Conservation (phyloP, 1,140 invertebrate genomes). For the Drosophila paulistorum region DNA sequence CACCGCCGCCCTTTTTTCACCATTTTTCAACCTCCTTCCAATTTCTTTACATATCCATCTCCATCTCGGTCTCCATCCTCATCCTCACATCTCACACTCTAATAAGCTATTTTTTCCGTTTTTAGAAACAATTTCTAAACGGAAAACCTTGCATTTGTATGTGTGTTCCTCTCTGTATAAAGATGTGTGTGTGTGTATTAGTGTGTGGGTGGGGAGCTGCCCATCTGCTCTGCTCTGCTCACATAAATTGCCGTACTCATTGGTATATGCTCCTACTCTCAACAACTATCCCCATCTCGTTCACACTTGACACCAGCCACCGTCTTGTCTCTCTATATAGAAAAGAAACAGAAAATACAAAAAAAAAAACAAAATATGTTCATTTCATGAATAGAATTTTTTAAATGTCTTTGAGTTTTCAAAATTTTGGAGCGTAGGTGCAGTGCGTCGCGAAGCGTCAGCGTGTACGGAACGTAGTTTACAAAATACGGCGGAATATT, state of each 20-base stretch:
- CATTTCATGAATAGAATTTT: conserved; percentile 74
- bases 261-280: conserved; percentile 43
- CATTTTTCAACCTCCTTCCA: not conserved
- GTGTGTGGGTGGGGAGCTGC: conserved; percentile 24
- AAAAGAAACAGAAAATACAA: conserved; percentile 4
- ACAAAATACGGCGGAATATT: conserved; percentile 18
- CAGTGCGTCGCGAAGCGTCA: conserved; percentile 82
- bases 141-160: conserved; percentile 33
- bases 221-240: conserved; percentile 72
- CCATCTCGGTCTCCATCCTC: conserved; percentile 33
- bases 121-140: conserved; percentile 74
- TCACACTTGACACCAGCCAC: conserved; percentile 37
- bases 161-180: conserved; percentile 26
- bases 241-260: conserved; percentile 75
- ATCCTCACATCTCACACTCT: conserved; percentile 25
- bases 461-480: conserved; percentile 66
- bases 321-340: conserved; percentile 8
- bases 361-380: conserved; percentile 24
- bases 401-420: conserved; percentile 78
- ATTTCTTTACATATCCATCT: conserved; percentile 1
- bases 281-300: conserved; percentile 35
- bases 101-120: conserved; percentile 67
- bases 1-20: not conserved
- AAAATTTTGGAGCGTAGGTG: conserved; percentile 82
- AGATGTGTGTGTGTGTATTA: conserved; percentile 5